Evolutionary conservation across 2,888 invertebrate genomes (phyloP), one percentile per base, ranked within the genome.

Genomic region (Pandemis corylana): DNA sequence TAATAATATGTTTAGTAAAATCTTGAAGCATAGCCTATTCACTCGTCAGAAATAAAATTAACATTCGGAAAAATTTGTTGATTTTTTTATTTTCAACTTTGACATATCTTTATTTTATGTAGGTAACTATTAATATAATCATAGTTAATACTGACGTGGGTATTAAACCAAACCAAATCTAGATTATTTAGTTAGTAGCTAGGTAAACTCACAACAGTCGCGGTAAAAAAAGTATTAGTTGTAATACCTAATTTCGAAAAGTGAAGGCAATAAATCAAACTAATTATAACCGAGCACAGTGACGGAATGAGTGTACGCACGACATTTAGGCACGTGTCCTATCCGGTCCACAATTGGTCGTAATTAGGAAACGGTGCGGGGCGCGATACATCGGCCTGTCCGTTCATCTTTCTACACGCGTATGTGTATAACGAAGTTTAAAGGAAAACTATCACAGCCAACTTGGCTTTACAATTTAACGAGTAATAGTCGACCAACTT

Each of bases 251-350:
- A 28, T 12, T 20, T 10, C 28, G 20, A 59, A 59, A 59, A 65
- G 44, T 46, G 9, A n/a, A 36, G n/a, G 5, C n/a, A 62, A 62
- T 62, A 62, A 62, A 62, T 62, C 62, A 62, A 7, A 44, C 78
- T 80, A 80, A 84, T 84, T 83, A 78, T 74, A 81, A 83, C 81
- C 78, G 83, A 82, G 85, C 83, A 86, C 82, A 85, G 87, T 89
- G 89, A 88, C 85, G 83, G 83, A 82, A 86, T 86, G 83, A 77
- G 85, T 86, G 86, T 87, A 89, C 88, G 90, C 89, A 89, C 85
- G 85, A 89, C 87, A 90, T 93, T 94, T 94, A 91, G 93, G 93
- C 94, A 92, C 94, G 94, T 93, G 94, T 89, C 86, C 89, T 89
- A 89, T 93, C 93, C 94, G 93, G 92, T 92, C 85, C 78, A 86